Base-by-base conservation (phyloP, 2,113 vertebrate species). In the Tinamus guttatus region DNA sequence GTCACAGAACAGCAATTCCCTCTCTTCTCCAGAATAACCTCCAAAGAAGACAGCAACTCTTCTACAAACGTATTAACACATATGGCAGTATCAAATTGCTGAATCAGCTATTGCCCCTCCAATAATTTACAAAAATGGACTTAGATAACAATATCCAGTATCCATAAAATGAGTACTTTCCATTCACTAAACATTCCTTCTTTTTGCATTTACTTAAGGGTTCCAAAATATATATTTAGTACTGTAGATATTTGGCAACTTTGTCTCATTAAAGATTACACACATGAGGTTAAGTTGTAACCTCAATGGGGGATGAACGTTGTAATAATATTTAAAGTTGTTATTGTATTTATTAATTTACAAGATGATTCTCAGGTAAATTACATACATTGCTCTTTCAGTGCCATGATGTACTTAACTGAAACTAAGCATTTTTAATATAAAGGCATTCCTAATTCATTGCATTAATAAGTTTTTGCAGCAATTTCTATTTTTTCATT, bases 291-390 rank as follows among this genome's bases (percentile, higher is more conserved):
- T 63, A 67, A 84, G 22, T 52, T 8, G n/a, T 40, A 54, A 65
- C 0, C 1, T 69, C 19, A 34, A 6, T 54, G 10, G 4, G 2
- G 18, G 18, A 85, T 43, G 25, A 54, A 76, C 30, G 4, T 4
- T 58, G 11, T 40, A 51, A 62, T 43, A 87, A 1, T 11, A 69
- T 58, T 85, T 80, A 59, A 80, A 85, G 25, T 1, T 45, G 5
- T 45, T 90, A 20, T 16, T 70, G 11, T 27, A 18, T 18, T 67
- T 73, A 25, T 56, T 87, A 75, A 3, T 69, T 91, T 85, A 40
- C 34, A 56, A 79, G 32, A 3, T 21, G 38, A 64, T 80, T 87
- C 34, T 82, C 25, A 30, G 9, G 22, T 7, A 80, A 65, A 58
- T 71, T 71, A 24, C 19, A 52, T 34, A 19, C 69, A 65, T 14